Conservation (phyloP, 2,797 vertebrate genomes). For the Rhabdophis nuchalis region DNA sequence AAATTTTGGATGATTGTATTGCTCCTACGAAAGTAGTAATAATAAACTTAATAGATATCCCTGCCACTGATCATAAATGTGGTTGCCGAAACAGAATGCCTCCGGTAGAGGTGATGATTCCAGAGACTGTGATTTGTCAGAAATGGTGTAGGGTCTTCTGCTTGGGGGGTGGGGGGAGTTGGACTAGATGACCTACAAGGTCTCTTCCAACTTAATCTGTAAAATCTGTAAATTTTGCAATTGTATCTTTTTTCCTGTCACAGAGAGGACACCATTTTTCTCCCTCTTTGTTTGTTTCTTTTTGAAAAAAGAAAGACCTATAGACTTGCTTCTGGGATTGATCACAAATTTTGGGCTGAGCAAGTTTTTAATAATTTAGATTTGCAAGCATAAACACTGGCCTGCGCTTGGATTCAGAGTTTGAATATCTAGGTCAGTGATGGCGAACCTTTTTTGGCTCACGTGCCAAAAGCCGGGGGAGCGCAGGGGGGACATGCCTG, state of each 20-base stretch:
- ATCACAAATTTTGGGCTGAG: not conserved
- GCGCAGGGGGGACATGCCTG: no score
- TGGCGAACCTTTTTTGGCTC: no score
- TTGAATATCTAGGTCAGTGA: not conserved
- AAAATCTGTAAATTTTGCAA: no score
- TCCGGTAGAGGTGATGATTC: not conserved
- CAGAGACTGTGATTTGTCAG: not conserved
- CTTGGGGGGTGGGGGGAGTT: no score
- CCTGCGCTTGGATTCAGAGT: not conserved
- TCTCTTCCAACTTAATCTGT: no score
- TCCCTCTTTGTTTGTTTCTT: not conserved
- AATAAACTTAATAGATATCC: not conserved
- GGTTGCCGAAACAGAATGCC: not conserved
- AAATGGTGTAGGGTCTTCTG: no score
- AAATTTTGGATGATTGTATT: not conserved
- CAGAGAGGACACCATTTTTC: no score
- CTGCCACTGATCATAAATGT: not conserved
- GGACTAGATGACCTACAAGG: no score
- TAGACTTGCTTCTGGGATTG: not conserved
- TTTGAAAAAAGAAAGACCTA: not conserved
- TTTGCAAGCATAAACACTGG: not conserved
- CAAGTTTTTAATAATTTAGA: not conserved
- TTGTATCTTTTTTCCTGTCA: no score
- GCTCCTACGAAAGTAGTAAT: not conserved
- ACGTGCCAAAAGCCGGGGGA: no score